Conservation (phyloP, 2,113 vertebrate species). For the Seriola quinqueradiata region DNA sequence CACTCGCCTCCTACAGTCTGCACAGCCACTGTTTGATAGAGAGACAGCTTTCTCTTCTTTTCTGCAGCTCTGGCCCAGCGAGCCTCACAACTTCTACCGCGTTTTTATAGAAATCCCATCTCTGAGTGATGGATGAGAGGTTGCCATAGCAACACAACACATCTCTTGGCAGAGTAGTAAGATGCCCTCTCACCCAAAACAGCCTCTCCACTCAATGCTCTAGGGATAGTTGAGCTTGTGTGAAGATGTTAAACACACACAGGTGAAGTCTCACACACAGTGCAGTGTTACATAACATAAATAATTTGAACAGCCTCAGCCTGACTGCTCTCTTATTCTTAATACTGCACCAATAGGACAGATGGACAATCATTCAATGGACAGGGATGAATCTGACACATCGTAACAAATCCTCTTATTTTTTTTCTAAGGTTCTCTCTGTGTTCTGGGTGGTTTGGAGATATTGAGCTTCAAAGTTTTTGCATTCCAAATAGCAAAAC, state of each 20-base stretch:
- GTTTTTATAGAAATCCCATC: neutral
- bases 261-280: neutral
- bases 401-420: neutral
- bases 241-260: neutral
- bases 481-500: too few species aligned
- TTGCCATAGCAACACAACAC: slow-evolving; percentile 29
- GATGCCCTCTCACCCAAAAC: slow-evolving; percentile 14
- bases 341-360: neutral
- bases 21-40: neutral
- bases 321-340: neutral
- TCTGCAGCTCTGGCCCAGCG: neutral
- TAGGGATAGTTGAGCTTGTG: neutral
- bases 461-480: too few species aligned
- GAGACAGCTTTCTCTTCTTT: neutral
- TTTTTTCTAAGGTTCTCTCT: too few species aligned
- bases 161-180: neutral
- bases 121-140: slow-evolving; percentile 2
- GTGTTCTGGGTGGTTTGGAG: too few species aligned
- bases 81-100: neutral
- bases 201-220: neutral
- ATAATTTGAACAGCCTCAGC: neutral
- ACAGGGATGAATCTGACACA: neutral
- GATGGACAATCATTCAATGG: neutral
- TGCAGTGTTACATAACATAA: neutral
- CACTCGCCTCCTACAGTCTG: neutral